These are phyloP conservation scores for Leptopilina syphax DNA, from an alignment of 2,888 invertebrate genomes.

Conservation along the genomic window DNA sequence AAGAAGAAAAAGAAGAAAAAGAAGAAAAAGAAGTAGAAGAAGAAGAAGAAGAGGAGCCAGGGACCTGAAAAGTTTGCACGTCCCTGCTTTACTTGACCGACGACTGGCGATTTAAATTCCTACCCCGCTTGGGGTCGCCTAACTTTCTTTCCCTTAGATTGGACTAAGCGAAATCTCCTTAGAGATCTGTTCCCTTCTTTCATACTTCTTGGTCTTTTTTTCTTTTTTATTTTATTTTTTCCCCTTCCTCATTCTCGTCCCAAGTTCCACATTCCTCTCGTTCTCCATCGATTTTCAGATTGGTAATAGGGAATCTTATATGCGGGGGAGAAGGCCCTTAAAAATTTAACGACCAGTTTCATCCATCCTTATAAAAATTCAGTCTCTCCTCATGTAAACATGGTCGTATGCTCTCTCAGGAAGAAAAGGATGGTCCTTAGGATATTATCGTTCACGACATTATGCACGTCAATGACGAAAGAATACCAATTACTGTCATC, in stretches of 20 bases:
- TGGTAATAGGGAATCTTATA: constrained; percentile 27
- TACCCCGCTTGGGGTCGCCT: constrained; percentile 20
- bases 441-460: constrained; percentile 12
- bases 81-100: constrained; percentile 31
- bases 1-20: not conserved
- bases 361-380: constrained; percentile 29
- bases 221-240: not conserved
- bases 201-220: constrained; percentile 14
- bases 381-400: constrained; percentile 22
- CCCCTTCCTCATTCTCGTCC: constrained; percentile 1
- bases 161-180: constrained; percentile 37
- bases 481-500: constrained; percentile 36
- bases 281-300: constrained; percentile 33
- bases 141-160: constrained; percentile 28
- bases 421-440: constrained; percentile 19
- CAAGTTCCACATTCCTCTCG: constrained; percentile 35
- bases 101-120: constrained; percentile 37
- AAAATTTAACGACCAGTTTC: constrained; percentile 33
- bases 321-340: constrained; percentile 28
- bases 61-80: constrained; percentile 22
- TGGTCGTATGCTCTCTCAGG: not conserved
- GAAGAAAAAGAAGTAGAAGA: not conserved
- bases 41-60: not conserved
- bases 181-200: constrained; percentile 37
- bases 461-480: constrained; percentile 15